A percentile compares a stretch with the other conserved stretches of the same genome.
phyloP scores from a whole-genome alignment of 2,113 vertebrate species.

The Holacanthus passer region DNA sequence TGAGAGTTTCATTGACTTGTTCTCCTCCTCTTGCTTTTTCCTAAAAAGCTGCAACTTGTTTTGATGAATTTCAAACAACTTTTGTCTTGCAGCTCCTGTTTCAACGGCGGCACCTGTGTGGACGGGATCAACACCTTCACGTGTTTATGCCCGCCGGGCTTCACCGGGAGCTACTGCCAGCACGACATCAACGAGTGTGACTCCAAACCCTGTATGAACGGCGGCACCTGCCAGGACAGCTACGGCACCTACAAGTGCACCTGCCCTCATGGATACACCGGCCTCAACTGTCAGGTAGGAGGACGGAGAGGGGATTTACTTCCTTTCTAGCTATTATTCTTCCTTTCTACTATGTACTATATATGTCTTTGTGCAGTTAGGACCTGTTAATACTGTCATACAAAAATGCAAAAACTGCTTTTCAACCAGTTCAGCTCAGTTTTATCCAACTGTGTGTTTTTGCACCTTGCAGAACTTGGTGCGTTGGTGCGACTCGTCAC shows the following conservation, averaged over 20 bases:
- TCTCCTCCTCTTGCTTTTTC: background rate
- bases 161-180: constrained; percentile 97
- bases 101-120: constrained; percentile 93
- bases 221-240: constrained; percentile 96
- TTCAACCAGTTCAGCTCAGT: background rate
- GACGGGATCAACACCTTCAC: constrained; percentile 97
- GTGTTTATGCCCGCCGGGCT: constrained; percentile 91
- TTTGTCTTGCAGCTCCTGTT: constrained; percentile 89
- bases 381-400: background rate
- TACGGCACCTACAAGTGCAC: constrained; percentile 95
- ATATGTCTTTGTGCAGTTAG: background rate
- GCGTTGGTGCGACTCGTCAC: constrained; percentile 93
- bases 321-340: background rate
- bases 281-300: constrained; percentile 94
- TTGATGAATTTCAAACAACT: background rate
- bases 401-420: background rate
- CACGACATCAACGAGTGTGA: constrained; percentile 96
- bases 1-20: constrained; percentile 1
- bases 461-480: constrained; percentile 88
- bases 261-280: constrained; percentile 95
- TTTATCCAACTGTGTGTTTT: background rate
- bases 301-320: background rate
- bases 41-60: constrained; percentile 14
- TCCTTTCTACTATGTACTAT: background rate
- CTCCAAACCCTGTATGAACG: constrained; percentile 94